Evolutionary conservation across 64 coral and sea anemone genomes (phyloP), one percentile per base, ranked within the genome.

Genomic region (Stichodactyla mertensii): DNA sequence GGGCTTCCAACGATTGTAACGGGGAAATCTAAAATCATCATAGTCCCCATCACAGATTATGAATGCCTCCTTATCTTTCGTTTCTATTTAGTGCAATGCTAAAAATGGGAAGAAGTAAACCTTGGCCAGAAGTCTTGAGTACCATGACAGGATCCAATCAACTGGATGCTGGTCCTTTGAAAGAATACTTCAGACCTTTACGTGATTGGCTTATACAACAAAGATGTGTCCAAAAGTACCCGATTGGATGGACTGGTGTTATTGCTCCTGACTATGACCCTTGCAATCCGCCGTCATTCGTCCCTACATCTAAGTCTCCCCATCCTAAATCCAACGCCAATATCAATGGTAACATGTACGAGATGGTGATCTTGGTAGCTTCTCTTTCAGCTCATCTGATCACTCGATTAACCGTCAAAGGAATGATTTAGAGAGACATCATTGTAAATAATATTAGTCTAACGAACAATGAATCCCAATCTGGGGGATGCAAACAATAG

Each of bases 101-200:
- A 2, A 26, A 86, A 27, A 84, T 98, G 88, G 95, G 95, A 4
- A 89, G 80, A 82, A 94, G 95, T 57, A 98, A 94, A 60, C 92
- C 95, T 6, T 98, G 95, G 95, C 92, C 89, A 9, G 20, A 87
- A 4, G 90, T 92, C 52, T 52, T 98, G 51, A 82, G 92, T 58
- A 87, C 54, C 11, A 91, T 98, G 84, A 98, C 92, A 27, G 86
- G 93, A 26, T 85, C 78, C 51, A 77, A 78, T 23, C 66, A 91
- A 53, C 79, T 98, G 85, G 88, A 86, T 85, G 89, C 88, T 1
- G 87, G 78, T n/a, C 92, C 92, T 15, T 60, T 98, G 20, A 98
- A 94, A 51, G 95, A 98, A 57, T 98, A 98, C 61, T 98, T 94
- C 54, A 18, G 54, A 53, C 95, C 92, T 55, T 52, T 98, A 10